Evolutionary conservation across 2,113 vertebrate species (phyloP).

Genomic region (Rissa tridactyla): DNA sequence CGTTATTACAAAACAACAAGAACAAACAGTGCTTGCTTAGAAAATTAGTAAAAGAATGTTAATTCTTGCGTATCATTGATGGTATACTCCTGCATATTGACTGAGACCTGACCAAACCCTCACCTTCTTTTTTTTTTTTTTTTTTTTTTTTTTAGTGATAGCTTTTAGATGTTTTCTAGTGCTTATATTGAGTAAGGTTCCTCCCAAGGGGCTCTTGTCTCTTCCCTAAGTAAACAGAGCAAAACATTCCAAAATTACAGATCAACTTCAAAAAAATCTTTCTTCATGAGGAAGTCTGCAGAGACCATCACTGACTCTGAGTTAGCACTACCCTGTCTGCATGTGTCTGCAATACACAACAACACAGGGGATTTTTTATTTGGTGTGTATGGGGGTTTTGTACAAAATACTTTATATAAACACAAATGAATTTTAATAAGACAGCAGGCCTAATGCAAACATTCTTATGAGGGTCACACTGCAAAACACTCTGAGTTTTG

Average conservation of each 20-base stretch:
- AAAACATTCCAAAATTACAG: conserved; percentile 21
- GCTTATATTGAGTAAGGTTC: neutral
- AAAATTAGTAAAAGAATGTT: neutral
- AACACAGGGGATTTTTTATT: neutral
- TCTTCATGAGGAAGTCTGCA: neutral
- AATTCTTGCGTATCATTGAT: neutral
- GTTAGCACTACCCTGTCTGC: neutral
- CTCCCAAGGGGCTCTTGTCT: neutral
- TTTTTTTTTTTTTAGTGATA: neutral
- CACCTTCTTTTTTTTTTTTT: neutral
- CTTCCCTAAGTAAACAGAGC: neutral
- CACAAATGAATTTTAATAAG: conserved; percentile 8
- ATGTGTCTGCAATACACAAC: neutral
- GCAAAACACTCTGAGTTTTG: neutral
- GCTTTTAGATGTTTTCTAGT: neutral
- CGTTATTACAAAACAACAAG: neutral
- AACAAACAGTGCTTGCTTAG: neutral
- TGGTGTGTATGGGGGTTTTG: neutral
- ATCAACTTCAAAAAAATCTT: neutral
- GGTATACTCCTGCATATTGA: neutral
- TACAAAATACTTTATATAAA: neutral
- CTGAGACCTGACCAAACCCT: neutral
- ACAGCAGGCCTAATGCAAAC: neutral
- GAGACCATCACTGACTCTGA: neutral
- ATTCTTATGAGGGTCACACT: neutral